Base-by-base conservation (phyloP, 2,113 vertebrate species). In the Heloderma charlesbogerti region DNA sequence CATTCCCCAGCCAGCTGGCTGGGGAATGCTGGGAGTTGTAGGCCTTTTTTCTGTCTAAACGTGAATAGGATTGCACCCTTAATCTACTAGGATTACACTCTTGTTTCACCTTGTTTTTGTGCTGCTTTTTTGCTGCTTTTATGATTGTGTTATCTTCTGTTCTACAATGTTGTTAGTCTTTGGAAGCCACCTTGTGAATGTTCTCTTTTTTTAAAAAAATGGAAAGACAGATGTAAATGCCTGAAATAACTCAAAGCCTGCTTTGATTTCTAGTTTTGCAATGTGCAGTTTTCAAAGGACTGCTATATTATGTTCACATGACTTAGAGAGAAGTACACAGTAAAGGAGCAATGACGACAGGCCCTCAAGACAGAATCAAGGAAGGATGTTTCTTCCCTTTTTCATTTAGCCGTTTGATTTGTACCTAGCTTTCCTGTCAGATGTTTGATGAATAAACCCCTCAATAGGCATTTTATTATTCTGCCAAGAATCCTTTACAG, bases 401-500 rank as follows among this genome's bases (percentile, higher is more conserved):
- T 67, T 66, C 83, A 78, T 84, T 54, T 79, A 69, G 74, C 74
- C 74, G 79, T 79, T 67, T 79, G 89, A 86, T 78, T 90, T 86
- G 83, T 18, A 78, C 89, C 89, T 79, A 86, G 83, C 34, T 69
- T 79, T 79, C 83, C 89, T 90, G 89, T 90, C 89, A 90, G 84
- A 40, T 51, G 0, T 79, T 79, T 86, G 83, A 90, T 79, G 83
- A 90, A 90, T 85, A 90, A 86, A 86, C 74, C 83, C 88, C 74
- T 79, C 89, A 90, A 86, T 86, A 85, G 75, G 60, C 74, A 79
- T 69, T 79, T 90, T 78, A 86, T 79, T 90, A 79, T 90, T 86
- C 89, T 90, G 89, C 89, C 89, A 90, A 90, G 83, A 90, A 78
- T 90, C 83, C 45, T 90, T 90, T 90, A 86, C 83, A 90, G 74